Evolutionary conservation across 2,797 vertebrate species (phyloP).

Genomic region (Phataginus tricuspis): DNA sequence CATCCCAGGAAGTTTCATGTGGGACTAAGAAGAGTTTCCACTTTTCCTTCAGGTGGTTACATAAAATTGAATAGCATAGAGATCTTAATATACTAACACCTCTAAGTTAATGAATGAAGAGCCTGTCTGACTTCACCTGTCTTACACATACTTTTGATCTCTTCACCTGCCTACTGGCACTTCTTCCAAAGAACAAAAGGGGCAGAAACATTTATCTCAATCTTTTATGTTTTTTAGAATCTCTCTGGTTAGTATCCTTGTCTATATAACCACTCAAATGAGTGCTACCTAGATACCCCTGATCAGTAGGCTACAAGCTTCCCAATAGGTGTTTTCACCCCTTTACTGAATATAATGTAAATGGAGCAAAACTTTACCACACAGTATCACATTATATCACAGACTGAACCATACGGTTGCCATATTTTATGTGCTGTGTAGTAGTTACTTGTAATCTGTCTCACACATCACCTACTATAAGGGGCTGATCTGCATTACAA

Average conservation of each 20-base stretch:
- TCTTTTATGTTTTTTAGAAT: not conserved
- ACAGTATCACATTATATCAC: not conserved
- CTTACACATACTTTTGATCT: not conserved
- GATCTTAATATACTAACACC: slow-evolving; percentile 4
- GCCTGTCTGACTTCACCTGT: not conserved
- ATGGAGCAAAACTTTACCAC: not conserved
- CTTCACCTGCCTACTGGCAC: not conserved
- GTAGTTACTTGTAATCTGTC: not conserved
- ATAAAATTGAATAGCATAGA: slow-evolving; percentile 36
- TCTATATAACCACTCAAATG: slow-evolving; percentile 42
- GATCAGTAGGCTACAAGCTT: not conserved
- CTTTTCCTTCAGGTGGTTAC: slow-evolving; percentile 19
- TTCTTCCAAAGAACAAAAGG: slow-evolving; percentile 1
- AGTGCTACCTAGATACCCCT: not conserved
- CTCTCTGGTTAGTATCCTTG: not conserved
- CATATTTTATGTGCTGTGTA: not conserved
- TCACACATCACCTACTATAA: slow-evolving; percentile 6
- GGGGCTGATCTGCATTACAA: not conserved
- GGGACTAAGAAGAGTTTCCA: slow-evolving; percentile 47
- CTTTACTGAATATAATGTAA: not conserved
- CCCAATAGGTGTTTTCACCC: not conserved
- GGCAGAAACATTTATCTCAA: not conserved
- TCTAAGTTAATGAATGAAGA: not conserved
- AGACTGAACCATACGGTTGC: not conserved
- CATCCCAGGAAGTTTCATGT: not conserved